These are phyloP conservation scores for Enteromius anoplus DNA, from an alignment of 2,797 vertebrate species.

Conservation along the genomic window DNA sequence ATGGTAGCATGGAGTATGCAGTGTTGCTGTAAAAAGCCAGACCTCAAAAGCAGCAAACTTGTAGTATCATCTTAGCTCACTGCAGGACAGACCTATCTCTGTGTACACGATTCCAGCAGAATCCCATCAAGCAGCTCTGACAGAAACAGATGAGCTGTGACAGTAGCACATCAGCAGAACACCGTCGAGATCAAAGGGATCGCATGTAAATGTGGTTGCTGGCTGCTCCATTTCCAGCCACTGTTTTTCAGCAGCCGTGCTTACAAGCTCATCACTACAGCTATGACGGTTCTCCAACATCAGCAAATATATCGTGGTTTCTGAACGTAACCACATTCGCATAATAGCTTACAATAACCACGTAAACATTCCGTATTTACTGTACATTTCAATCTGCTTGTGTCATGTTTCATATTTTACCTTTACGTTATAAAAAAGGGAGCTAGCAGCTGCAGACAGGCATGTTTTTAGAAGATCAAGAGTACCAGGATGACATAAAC, in stretches of 20 bases:
- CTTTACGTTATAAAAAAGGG: neutral
- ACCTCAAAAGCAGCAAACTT: conserved; percentile 46
- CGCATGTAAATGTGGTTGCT: conserved; percentile 53
- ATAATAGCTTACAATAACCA: conserved; percentile 39
- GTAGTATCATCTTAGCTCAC: conserved; percentile 19
- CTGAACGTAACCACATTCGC: conserved; percentile 49
- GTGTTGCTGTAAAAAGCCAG: conserved; percentile 67
- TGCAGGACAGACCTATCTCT: neutral
- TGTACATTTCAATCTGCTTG: conserved; percentile 32
- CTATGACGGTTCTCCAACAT: conserved; percentile 40
- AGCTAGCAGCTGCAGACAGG: conserved; percentile 70
- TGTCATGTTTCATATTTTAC: conserved; percentile 26
- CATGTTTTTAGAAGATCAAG: conserved; percentile 72
- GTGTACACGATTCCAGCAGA: conserved; percentile 26
- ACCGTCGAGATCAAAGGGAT: conserved; percentile 51
- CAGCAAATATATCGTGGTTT: conserved; percentile 54
- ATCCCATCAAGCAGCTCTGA: conserved; percentile 22
- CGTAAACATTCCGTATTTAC: conserved; percentile 20
- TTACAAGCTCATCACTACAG: conserved; percentile 38
- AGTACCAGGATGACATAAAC: conserved; percentile 73
- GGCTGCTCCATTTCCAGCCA: conserved; percentile 37
- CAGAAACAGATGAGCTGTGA: conserved; percentile 40
- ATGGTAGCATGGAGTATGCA: conserved; percentile 61
- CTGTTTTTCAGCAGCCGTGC: conserved; percentile 52
- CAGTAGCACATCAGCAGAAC: conserved; percentile 36